Conservation (phyloP, 2,113 vertebrate genomes). For the Macquaria australasica region DNA sequence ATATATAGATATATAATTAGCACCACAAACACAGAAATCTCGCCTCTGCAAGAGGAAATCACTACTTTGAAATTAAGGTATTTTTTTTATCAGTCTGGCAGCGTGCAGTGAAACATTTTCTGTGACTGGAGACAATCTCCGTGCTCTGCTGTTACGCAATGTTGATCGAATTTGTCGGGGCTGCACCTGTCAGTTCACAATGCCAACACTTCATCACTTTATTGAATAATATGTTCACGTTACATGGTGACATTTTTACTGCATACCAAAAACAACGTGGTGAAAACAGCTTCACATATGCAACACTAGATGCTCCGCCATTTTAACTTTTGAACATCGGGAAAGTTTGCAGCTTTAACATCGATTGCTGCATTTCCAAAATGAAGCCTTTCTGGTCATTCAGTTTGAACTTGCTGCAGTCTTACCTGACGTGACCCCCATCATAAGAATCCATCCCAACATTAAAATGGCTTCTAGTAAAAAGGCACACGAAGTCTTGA, state of each 20-base stretch:
- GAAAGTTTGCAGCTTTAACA: neutral
- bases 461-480: neutral
- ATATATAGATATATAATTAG: neutral
- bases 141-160: neutral
- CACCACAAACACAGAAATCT: neutral
- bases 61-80: neutral
- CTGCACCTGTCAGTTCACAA: slow-evolving; percentile 48
- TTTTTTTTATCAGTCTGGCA: neutral
- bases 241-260: neutral
- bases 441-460: neutral
- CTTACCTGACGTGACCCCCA: neutral
- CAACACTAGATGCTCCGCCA: neutral
- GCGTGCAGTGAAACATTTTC: slow-evolving; percentile 5
- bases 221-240: slow-evolving; percentile 37
- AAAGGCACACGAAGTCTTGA: slow-evolving; percentile 3
- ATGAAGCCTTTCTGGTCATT: neutral
- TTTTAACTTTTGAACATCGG: slow-evolving; percentile 9
- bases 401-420: no score
- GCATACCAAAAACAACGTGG: neutral
- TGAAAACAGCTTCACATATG: neutral
- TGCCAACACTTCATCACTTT: slow-evolving; percentile 11
- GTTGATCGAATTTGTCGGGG: slow-evolving; percentile 28
- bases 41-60: neutral
- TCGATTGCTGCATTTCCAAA: neutral
- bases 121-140: neutral